These are phyloP conservation scores for Gibbula magus DNA, from an alignment of 2,888 invertebrate genomes.

Conservation along the genomic window DNA sequence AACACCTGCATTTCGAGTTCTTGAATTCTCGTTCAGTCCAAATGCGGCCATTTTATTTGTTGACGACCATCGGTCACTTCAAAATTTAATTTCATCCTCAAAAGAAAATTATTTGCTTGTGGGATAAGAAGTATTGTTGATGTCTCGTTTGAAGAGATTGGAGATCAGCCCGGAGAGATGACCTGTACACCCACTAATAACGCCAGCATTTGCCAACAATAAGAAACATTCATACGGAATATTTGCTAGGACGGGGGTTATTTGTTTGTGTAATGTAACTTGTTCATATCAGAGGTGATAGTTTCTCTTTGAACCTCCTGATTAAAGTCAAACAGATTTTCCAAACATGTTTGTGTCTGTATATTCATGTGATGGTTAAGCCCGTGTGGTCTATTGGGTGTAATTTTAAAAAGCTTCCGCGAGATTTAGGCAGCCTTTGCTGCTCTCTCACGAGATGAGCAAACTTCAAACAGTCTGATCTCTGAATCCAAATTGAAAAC, in stretches of 20 bases:
- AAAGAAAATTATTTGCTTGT: conserved; percentile 14
- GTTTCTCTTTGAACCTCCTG: conserved; percentile 40
- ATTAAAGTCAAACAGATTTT: conserved; percentile 47
- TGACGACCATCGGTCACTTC: conserved; percentile 12
- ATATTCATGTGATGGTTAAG: neutral
- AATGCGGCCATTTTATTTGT: neutral
- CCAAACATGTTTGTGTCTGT: conserved; percentile 25
- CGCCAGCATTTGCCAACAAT: neutral
- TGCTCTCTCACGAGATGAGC: no score
- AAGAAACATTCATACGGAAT: neutral
- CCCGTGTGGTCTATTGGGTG: conserved; percentile 8
- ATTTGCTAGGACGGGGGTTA: neutral
- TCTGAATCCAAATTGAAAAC: conserved; percentile 22
- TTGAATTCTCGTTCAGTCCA: neutral
- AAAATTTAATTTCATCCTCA: conserved; percentile 12
- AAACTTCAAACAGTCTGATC: neutral
- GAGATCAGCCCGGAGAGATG: neutral
- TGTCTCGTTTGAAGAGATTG: neutral
- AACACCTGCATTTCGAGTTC: neutral
- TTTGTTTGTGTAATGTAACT: conserved; percentile 25
- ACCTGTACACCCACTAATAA: conserved; percentile 4
- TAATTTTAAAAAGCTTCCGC: neutral
- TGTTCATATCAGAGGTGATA: conserved; percentile 35
- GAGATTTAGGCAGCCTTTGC: neutral
- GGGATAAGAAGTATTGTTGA: neutral